A percentile compares a stretch with the other conserved stretches of the same genome.
phyloP scores from a whole-genome alignment of 2,888 invertebrate species.

The Rhingia rostrata region DNA sequence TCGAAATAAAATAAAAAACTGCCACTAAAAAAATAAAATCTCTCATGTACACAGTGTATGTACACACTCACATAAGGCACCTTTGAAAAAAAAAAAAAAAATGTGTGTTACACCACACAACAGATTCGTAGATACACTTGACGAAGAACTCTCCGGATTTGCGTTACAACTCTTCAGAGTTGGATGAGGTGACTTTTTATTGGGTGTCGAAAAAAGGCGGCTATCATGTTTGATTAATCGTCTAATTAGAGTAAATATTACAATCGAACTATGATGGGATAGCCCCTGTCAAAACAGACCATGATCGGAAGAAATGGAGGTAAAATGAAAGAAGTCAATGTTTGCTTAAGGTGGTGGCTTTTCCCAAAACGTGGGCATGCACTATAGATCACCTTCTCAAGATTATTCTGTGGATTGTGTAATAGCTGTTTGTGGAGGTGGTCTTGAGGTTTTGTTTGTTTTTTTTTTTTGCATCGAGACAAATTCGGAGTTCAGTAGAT shows the following conservation, averaged over 20 bases:
- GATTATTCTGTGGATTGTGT: no score
- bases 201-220: not conserved
- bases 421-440: no score
- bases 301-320: not conserved
- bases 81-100: not conserved
- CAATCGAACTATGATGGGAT: constrained; percentile 40
- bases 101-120: constrained; percentile 30
- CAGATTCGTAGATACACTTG: constrained; percentile 4
- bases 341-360: constrained; percentile 23
- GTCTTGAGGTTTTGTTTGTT: no score
- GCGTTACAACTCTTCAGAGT: not conserved
- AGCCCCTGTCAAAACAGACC: no score
- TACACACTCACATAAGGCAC: constrained; percentile 45
- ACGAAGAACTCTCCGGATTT: not conserved
- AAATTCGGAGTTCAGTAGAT: no score
- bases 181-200: not conserved
- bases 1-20: constrained; percentile 35
- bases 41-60: constrained; percentile 5
- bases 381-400: not conserved
- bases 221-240: constrained; percentile 57
- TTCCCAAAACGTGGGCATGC: not conserved
- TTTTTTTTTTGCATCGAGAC: no score
- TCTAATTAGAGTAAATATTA: constrained; percentile 65
- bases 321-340: constrained; percentile 12
- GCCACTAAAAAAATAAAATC: constrained; percentile 30